Base-by-base conservation (phyloP, 2,113 vertebrate genomes). In the Lepus timidus region DNA sequence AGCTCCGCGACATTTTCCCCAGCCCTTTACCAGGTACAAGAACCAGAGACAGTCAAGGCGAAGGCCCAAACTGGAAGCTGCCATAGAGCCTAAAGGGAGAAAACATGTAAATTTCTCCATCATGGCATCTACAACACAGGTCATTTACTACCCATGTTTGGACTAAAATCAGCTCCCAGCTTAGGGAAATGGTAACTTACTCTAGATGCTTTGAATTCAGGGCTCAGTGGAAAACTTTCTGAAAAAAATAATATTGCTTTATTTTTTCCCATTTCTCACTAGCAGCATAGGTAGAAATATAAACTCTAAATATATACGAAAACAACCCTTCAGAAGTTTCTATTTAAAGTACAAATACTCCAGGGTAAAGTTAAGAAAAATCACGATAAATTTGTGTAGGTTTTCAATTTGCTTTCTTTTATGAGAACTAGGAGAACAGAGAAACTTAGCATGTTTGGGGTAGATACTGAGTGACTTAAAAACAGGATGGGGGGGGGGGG, bases 291-390 rank as follows among this genome's bases (percentile, higher is more conserved):
- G 39, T 90, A 91, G 67, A 89, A 76, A 94, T 64, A 55, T 36
- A 73, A 81, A 93, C 17, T 55, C 73, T 65, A 76, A 82, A 93
- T 31, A 84, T 39, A 91, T 44, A 76, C 75, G 73, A 94, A 87
- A 95, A 96, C 84, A 95, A 94, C 23, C 67, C 76, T 87, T 92
- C 85, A 23, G 93, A 90, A 55, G 33, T 81, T 94, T 95, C 96
- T 97, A 95, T 93, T 97, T 96, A 91, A 96, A 97, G 96, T 65
- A 49, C 51, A 68, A 95, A 96, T 94, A 88, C 93, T 78, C 90
- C 73, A 64, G 86, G 81, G 94, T 88, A 88, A 44, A 65, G 64
- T 88, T 85, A 58, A 83, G 58, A 79, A 88, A 87, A 90, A 39
- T 83, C 78, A 71, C 36, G 62, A 92, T 51, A 90, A 39, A 93